phyloP scores from a whole-genome alignment of 2,113 vertebrate genomes.

The Agelaius phoeniceus region DNA sequence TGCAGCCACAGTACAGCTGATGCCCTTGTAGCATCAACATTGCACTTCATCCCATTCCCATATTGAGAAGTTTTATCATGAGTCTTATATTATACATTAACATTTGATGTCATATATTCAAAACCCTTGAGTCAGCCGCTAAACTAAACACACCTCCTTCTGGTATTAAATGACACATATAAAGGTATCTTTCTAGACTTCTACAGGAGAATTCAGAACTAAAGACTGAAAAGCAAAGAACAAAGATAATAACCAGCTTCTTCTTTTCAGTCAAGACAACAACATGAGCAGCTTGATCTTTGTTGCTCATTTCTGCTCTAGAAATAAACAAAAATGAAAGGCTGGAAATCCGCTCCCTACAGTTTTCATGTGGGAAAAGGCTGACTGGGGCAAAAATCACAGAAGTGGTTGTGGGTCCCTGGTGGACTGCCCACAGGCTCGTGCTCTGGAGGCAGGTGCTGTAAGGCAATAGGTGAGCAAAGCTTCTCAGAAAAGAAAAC shows the following conservation, averaged over 20 bases:
- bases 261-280: neutral
- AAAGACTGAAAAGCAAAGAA: neutral
- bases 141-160: neutral
- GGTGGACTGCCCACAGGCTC: neutral
- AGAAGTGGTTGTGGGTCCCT: neutral
- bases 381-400: neutral
- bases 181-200: neutral
- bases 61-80: neutral
- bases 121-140: neutral
- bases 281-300: neutral
- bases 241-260: neutral
- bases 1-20: neutral
- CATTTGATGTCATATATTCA: neutral
- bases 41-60: neutral
- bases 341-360: neutral
- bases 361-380: neutral
- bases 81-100: neutral
- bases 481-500: neutral
- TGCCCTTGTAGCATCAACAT: neutral
- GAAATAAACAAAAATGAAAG: neutral
- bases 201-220: neutral
- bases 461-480: neutral
- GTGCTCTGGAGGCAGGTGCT: neutral
- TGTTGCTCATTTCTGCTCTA: neutral
- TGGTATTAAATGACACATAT: neutral